These are phyloP conservation scores for Callyntrura sp. DNA, from an alignment of 2,888 invertebrate genomes.

Conservation along the genomic window DNA sequence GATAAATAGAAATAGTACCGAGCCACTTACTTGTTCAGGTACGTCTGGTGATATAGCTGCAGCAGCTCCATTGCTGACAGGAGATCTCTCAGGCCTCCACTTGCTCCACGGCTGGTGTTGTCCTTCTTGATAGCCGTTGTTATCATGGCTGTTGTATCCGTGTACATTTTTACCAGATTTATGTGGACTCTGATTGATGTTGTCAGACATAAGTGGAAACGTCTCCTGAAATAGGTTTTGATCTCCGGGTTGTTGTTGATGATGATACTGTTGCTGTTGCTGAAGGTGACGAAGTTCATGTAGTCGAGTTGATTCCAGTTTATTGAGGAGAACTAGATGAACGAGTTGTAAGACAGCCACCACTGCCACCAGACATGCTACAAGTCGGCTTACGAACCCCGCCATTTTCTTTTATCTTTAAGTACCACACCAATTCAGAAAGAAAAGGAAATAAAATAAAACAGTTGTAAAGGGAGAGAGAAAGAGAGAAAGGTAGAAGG, in stretches of 20 bases:
- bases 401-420: slow-evolving; percentile 80
- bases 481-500: slow-evolving; percentile 36
- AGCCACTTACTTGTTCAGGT: slow-evolving; percentile 72
- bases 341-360: slow-evolving; percentile 83
- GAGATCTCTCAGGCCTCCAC: slow-evolving; percentile 68
- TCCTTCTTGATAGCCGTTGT: background rate
- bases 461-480: background rate
- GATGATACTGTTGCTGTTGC: slow-evolving; percentile 75
- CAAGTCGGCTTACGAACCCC: slow-evolving; percentile 82
- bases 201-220: slow-evolving; percentile 63
- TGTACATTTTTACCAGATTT: slow-evolving; percentile 39
- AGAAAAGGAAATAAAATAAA: too few species aligned
- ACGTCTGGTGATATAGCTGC: slow-evolving; percentile 44
- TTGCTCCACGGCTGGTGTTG: slow-evolving; percentile 46
- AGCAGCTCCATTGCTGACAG: background rate
- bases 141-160: slow-evolving; percentile 39
- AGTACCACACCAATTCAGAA: slow-evolving; percentile 58
- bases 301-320: slow-evolving; percentile 82
- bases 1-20: background rate
- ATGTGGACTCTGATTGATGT: slow-evolving; percentile 64
- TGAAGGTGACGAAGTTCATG: slow-evolving; percentile 81
- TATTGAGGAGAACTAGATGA: slow-evolving; percentile 83
- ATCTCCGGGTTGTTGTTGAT: slow-evolving; percentile 29
- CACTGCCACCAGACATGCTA: slow-evolving; percentile 83
- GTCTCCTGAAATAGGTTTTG: slow-evolving; percentile 53